Evolutionary conservation across 2,888 invertebrate genomes (phyloP).

Genomic region (Chironomus riparius): DNA sequence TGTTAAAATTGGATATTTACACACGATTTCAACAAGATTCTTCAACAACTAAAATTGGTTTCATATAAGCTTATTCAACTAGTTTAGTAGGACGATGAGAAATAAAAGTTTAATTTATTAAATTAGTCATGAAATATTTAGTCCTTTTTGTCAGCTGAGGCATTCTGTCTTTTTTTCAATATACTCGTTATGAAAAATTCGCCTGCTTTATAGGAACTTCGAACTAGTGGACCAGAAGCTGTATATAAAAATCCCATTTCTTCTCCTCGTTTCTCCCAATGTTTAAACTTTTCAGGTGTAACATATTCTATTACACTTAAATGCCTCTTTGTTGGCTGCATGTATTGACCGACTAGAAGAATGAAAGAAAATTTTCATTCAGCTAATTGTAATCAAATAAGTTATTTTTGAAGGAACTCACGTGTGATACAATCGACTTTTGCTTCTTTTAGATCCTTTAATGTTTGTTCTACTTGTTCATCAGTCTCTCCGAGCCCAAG

Average conservation of each 20-base stretch:
- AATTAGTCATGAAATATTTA: not conserved
- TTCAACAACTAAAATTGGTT: constrained; percentile 6
- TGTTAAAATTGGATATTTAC: constrained; percentile 33
- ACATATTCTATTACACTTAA: constrained; percentile 93
- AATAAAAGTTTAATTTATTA: no score
- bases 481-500: constrained; percentile 89
- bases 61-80: no score
- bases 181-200: constrained; percentile 83
- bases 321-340: constrained; percentile 98
- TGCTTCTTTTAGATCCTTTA: constrained; percentile 70
- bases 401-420: no score
- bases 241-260: constrained; percentile 90
- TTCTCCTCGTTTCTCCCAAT: constrained; percentile 75
- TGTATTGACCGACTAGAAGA: constrained; percentile 78
- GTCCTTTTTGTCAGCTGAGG: constrained; percentile 34
- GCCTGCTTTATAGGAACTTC: constrained; percentile 97
- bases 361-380: no score
- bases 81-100: no score
- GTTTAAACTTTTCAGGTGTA: constrained; percentile 83
- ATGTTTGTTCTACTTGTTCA: constrained; percentile 72
- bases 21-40: not conserved
- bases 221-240: constrained; percentile 93
- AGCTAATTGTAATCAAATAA: no score
- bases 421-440: constrained; percentile 89
- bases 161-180: constrained; percentile 51